Base-by-base conservation (phyloP, 2,888 invertebrate species). In the Priocnemis perturbator region DNA sequence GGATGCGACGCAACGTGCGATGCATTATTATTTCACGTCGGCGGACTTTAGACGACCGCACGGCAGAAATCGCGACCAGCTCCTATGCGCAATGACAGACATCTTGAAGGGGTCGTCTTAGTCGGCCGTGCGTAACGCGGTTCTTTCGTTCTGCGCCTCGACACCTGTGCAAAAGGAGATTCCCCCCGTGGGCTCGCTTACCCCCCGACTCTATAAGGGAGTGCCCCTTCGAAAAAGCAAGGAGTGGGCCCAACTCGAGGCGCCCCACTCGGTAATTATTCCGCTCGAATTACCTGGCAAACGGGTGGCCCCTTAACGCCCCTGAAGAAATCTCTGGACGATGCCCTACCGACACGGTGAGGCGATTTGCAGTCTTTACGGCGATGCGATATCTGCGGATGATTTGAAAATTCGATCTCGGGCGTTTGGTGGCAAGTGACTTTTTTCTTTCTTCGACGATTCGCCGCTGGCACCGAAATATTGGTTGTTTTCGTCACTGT, bases 261-360 rank as follows among this genome's bases (percentile, higher is more conserved):
- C 52, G 57, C 55, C 58, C 61, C 59, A 56, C 60, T 58, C 62
- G n/a, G 69, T 60, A 74, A 71, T 77, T 71, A 74, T 77, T 77
- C 69, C 74, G 77, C 72, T 71, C 64, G 77, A 77, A 70, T 71
- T 76, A 69, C 67, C 61, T 21, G 56, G 59, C 76, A 67, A 76
- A 68, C 71, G 67, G 64, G 60, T 56, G 65, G 55, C 47, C 50
- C 57, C 59, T 75, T 64, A 52, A 64, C 66, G 55, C 52, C 61
- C 62, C 45, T 44, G 23, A 67, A 64, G 66, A 64, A 76, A 69
- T 64, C 61, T 59, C 47, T 62, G 17, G 56, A 53, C 14, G 21
- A 30, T n/a, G 30, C 14, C 21, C 37, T 37, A 15, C 62, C 52
- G 37, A 44, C 37, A 62, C 63, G 48, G 0, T 48, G 45, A 50